phyloP scores from a whole-genome alignment of 2,113 vertebrate species.

The Limanda limanda region DNA sequence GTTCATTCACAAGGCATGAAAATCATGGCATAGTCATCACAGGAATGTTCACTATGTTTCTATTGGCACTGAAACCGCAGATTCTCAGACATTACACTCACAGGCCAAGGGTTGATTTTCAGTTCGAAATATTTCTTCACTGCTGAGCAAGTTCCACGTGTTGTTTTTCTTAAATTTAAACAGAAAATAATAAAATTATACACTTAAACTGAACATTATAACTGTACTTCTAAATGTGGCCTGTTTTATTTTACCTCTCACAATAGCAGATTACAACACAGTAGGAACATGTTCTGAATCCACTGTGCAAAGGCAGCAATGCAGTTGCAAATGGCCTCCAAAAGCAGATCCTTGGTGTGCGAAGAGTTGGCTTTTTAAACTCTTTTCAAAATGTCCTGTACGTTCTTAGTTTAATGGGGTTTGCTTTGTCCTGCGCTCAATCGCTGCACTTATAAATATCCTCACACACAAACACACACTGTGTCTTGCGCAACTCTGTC shows the following conservation, averaged over 20 bases:
- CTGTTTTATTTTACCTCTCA: background rate
- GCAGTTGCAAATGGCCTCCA: constrained; percentile 30
- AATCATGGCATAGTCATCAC: constrained; percentile 25
- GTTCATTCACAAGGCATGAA: constrained; percentile 31
- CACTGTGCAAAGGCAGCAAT: background rate
- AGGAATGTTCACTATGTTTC: constrained; percentile 40
- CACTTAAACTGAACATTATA: background rate
- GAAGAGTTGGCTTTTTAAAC: background rate
- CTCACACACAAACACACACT: constrained; percentile 13
- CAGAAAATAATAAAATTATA: background rate
- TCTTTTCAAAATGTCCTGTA: constrained; percentile 36
- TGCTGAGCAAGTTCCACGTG: constrained; percentile 12
- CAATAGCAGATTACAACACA: constrained; percentile 2
- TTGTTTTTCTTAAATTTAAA: background rate
- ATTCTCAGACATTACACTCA: constrained; percentile 21
- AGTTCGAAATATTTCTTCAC: constrained; percentile 18
- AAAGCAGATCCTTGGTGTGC: constrained; percentile 21
- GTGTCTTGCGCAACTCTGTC: constrained; percentile 41
- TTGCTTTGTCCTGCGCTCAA: constrained; percentile 27
- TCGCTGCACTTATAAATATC: constrained; percentile 38
- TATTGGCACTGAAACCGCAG: constrained; percentile 23
- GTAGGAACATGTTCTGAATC: constrained; percentile 13
- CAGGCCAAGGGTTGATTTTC: constrained; percentile 23
- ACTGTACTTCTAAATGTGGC: background rate
- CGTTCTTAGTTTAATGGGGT: constrained; percentile 21